Evolutionary conservation across 2,113 vertebrate species (phyloP).

Genomic region (Plecturocebus donacophilus): DNA sequence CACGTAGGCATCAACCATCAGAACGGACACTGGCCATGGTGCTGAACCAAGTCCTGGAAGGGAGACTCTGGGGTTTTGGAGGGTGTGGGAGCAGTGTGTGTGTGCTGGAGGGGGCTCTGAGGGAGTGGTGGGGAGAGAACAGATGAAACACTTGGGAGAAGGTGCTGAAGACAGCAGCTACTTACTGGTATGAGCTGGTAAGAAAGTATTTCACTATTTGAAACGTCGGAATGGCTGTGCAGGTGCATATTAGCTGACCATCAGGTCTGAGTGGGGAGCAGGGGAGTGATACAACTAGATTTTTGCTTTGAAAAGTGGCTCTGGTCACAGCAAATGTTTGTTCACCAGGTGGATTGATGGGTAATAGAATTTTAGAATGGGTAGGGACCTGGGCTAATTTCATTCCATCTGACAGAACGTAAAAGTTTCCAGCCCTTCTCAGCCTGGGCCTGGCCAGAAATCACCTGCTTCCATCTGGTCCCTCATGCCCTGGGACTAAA

Average conservation of each 20-base stretch:
- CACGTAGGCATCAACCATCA: accelerated
- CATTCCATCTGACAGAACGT: background rate
- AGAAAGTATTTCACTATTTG: background rate
- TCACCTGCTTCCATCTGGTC: conserved; percentile 9
- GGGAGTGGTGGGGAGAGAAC: background rate
- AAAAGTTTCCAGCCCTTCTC: background rate
- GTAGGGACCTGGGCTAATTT: background rate
- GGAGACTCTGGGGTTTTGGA: background rate
- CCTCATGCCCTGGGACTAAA: background rate
- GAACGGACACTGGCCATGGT: background rate
- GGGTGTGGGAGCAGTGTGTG: background rate
- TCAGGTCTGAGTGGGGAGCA: background rate
- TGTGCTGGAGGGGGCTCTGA: background rate
- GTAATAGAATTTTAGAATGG: background rate
- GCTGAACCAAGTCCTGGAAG: background rate
- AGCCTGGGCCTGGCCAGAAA: conserved; percentile 3
- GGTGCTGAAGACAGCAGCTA: background rate
- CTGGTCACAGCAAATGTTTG: background rate
- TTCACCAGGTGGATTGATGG: background rate
- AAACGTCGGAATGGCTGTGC: background rate
- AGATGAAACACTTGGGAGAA: no score
- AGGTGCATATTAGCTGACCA: background rate
- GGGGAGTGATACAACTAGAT: background rate
- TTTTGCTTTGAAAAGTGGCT: background rate
- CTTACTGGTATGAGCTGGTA: background rate